Evolutionary conservation across 1,140 invertebrate species (phyloP), one percentile per base, ranked within the genome.

Genomic region (Colletes latitarsis): DNA sequence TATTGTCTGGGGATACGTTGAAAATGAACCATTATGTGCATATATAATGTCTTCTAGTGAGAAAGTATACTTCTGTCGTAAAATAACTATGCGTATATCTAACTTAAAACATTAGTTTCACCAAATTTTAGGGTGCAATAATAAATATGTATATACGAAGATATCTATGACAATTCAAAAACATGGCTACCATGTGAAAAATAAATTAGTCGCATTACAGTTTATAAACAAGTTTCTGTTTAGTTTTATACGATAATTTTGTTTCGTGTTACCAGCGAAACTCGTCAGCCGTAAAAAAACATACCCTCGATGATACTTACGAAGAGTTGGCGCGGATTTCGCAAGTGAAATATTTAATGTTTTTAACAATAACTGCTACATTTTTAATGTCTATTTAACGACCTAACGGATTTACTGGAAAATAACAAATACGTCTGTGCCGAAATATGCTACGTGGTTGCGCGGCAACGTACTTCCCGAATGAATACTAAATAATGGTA

Each of bases 111-210:
- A n/a, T 77, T 71, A 14, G 8, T 70, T 70, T 12, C n/a, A 77
- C 46, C 17, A 62, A 77, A 69, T 52, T 70, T 77, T 71, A 70
- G 75, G 46, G 19, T 77, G 67, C 12, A 77, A 69, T 68, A 58
- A 77, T 67, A 77, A 77, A 68, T 79, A 74, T 68, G 69, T 81
- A 72, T 17, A 82, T 75, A 15, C 4, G 14, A 70, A 73, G 43
- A 62, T 85, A 82, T 76, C 71, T 86, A 83, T 86, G 84, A 86
- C 77, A 86, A 83, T 85, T 86, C 74, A 86, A 86, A 85, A 86
- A 86, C 84, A 86, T 86, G 85, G 83, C 85, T 86, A 83, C 85
- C 84, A 86, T 85, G 73, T 83, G 85, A 79, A 85, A 71, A 77
- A 85, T 82, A 70, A 80, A 82, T 86, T 73, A 63, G 60, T 86